A percentile compares a stretch with the other conserved stretches of the same genome.
Evolutionary conservation across 2,113 vertebrate genomes (phyloP).

Genomic region (Burhinus bistriatus): DNA sequence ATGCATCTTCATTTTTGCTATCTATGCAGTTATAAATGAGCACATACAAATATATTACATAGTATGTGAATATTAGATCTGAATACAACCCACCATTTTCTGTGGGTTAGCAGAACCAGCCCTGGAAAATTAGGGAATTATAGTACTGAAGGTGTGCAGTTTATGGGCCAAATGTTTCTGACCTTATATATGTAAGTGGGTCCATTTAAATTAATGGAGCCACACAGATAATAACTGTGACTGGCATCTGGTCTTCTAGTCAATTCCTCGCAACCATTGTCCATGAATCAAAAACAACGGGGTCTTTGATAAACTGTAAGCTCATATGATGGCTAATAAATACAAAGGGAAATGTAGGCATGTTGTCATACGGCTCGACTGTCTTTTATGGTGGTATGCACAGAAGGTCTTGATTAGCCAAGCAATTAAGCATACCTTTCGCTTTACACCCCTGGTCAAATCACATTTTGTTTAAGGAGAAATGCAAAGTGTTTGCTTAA

Average conservation of each 20-base stretch:
- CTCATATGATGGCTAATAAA: not conserved
- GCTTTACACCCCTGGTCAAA: not conserved
- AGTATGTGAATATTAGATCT: not conserved
- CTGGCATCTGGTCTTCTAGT: not conserved
- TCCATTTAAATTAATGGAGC: not conserved
- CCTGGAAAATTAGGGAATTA: not conserved
- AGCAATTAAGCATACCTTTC: not conserved
- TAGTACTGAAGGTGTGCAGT: not conserved
- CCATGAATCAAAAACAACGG: not conserved
- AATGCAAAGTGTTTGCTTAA: not conserved
- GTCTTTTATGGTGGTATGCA: not conserved
- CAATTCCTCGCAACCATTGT: not conserved
- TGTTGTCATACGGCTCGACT: not conserved
- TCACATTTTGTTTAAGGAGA: not conserved
- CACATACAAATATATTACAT: not conserved
- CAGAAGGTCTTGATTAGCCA: not conserved
- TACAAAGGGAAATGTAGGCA: not conserved
- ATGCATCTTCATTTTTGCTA: constrained; percentile 18
- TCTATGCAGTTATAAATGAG: not conserved
- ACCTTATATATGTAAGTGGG: not conserved
- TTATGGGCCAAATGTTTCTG: not conserved
- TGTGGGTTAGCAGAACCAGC: not conserved
- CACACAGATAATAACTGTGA: not conserved
- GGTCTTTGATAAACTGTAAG: not conserved
- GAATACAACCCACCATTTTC: not conserved